Percentiles rank a stretch among this genome's conserved stretches.
These are phyloP conservation scores for Chaetodon trifascialis DNA, from an alignment of 2,113 vertebrate genomes.

Conservation along the genomic window DNA sequence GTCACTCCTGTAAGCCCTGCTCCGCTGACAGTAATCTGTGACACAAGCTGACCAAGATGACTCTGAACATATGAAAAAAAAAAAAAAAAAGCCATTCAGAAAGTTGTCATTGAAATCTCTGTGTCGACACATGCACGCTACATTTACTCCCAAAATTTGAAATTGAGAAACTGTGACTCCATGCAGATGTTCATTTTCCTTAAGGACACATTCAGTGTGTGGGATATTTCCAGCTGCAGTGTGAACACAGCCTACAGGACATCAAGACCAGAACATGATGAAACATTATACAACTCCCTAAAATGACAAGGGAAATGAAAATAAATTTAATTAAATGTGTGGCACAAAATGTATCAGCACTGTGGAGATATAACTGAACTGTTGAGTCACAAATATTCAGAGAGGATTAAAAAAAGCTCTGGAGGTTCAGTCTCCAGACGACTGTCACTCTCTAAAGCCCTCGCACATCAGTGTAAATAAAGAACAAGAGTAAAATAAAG, in stretches of 20 bases:
- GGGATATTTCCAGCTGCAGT: conserved; percentile 3
- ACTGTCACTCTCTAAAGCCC: conserved; percentile 1
- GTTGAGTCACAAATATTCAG: conserved; percentile 27
- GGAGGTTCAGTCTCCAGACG: conserved; percentile 19
- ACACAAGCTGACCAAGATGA: conserved; percentile 18
- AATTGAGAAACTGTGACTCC: not conserved
- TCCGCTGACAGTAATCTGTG: conserved; percentile 38
- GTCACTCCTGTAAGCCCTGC: conserved; percentile 17
- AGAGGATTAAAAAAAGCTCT: conserved; percentile 29
- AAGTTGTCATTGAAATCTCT: not conserved
- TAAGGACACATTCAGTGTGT: not conserved
- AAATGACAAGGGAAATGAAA: conserved; percentile 6
- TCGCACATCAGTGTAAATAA: conserved; percentile 27
- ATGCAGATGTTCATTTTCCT: not conserved
- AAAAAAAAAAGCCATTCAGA: not conserved
- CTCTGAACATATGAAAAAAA: conserved; percentile 31
- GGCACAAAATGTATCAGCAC: not conserved
- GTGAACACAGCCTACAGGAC: not conserved
- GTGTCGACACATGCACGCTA: not conserved
- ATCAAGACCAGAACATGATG: not conserved
- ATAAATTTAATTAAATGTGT: not conserved
- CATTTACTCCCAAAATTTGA: not conserved
- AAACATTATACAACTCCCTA: not conserved
- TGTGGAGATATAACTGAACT: not conserved
- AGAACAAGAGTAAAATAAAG: conserved; percentile 28